Base-by-base conservation (phyloP, 2,888 invertebrate species). In the Poecilobothrus nobilitatus region DNA sequence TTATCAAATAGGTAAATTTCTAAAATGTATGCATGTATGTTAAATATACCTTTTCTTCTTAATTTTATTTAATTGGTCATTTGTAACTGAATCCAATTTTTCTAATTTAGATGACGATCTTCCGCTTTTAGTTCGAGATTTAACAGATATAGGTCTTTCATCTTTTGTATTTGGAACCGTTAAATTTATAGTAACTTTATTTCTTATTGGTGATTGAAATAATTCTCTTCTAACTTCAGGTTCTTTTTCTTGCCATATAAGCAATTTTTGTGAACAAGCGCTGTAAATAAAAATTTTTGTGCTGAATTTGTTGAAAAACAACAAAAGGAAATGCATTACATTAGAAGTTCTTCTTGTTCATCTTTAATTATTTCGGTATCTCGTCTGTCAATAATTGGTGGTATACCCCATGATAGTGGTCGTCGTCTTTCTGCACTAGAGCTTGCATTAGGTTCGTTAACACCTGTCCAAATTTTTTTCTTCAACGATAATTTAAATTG, bases 401-500 rank as follows among this genome's bases (percentile, higher is more conserved):
- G 86, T 68, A 86, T 83, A 10, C 88, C 88, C 90, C 90, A 91
- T 1, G 89, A 88, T 27, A 91, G 74, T 0, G 90, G 89, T 66
- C 80, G 75, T 34, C 67, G 71, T 41, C 70, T 70, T 18, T 72
- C 71, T 33, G 18, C 75, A 15, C 67, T 64, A 8, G 66, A 70
- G 7, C 66, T 69, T 3, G 79, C 18, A 75, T 81, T 75, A 83
- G 85, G 72, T n/a, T 53, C 53, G 82, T 84, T 74, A 70, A 81
- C 73, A 7, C 91, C 91, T 3, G 88, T 88, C 92, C 92, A 92
- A 66, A 91, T 84, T 80, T 89, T 89, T 78, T 88, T 89, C 76
- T 88, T 89, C 37, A 91, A 77, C 0, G 89, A 85, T 8, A 91
- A 79, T 77, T 89, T 90, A 9, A 89, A 85, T 80, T 90, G 88